Conservation (phyloP, 2,113 vertebrate species). For the Lepisosteus osseus region DNA sequence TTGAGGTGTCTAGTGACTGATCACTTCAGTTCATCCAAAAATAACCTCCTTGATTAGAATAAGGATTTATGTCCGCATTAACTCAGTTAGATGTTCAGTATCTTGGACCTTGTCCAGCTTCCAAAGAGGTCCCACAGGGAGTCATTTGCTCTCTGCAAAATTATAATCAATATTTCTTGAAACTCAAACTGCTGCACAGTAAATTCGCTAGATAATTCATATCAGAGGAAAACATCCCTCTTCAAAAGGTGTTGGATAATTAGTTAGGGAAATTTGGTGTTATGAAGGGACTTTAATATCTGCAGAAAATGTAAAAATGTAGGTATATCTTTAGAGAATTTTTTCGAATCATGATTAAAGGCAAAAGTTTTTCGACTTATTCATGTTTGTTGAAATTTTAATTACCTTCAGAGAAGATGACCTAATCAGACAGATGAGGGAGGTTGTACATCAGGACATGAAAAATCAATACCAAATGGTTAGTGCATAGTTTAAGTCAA, state of each 20-base stretch:
- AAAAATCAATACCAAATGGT: conserved; percentile 57
- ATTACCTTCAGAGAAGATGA: conserved; percentile 56
- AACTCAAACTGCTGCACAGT: conserved; percentile 39
- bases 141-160: conserved; percentile 64
- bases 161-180: conserved; percentile 66
- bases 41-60: conserved; percentile 64
- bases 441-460: conserved; percentile 53
- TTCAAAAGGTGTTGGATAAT: conserved; percentile 24
- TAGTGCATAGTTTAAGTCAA: conserved; percentile 44
- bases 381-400: conserved; percentile 62
- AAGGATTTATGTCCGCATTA: conserved; percentile 70
- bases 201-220: conserved; percentile 35
- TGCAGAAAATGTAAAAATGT: conserved; percentile 4
- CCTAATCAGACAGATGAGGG: conserved; percentile 59
- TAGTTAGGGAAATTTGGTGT: conserved; percentile 50
- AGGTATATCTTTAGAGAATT: not conserved
- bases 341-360: conserved; percentile 45
- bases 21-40: conserved; percentile 47
- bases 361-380: conserved; percentile 57
- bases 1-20: conserved; percentile 51
- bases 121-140: conserved; percentile 57
- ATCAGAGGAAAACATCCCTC: not conserved
- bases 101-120: conserved; percentile 58
- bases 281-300: conserved; percentile 1
- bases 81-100: conserved; percentile 53